Base-by-base conservation (phyloP, 2,113 vertebrate genomes). In the Piprites chloris region DNA sequence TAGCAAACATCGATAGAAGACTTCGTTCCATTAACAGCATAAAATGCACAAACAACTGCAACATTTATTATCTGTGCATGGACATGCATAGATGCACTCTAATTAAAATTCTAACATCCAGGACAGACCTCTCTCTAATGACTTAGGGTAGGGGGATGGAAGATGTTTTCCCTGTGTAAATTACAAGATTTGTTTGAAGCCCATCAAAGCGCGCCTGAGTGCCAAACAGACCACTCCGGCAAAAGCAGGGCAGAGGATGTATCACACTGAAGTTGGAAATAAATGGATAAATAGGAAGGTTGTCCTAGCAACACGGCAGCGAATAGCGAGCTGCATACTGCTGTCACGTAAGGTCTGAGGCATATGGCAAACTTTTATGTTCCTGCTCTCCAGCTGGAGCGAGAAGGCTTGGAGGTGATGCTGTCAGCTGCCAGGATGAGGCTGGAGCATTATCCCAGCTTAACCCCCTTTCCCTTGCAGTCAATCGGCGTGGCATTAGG, bases 391-490 rank as follows among this genome's bases (percentile, higher is more conserved):
- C 61, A 85, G 74, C 24, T 71, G 75, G 47, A 82, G n/a, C 0
- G 2, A 86, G 62, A 44, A 92, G 46, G 55, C 74, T 84, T 1
- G 0, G 79, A 81, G 61, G 80, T 71, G 87, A 86, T 33, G 49
- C 84, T 55, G 47, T 32, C 80, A 68, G 59, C 49, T 88, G 69
- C 39, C 42, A 39, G 67, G 61, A 92, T 84, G 68, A 93, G 50
- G 74, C 56, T 53, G 75, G 52, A 84, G 56, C 42, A 1, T 91
- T 92, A 96, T 91, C 90, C 94, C 81, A 78, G 93, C 90, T 97
- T 96, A 95, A 95, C 61, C 78, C 68, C 52, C 44, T 91, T 92
- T 89, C 68, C 75, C 44, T 66, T 0, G 0, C 33, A 20, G 77
- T 32, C 86, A 67, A 4, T 24, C 0, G 0, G 15, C 80, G 77